Evolutionary conservation across 2,113 vertebrate species (phyloP).

Genomic region (Notarius quadriscutis): DNA sequence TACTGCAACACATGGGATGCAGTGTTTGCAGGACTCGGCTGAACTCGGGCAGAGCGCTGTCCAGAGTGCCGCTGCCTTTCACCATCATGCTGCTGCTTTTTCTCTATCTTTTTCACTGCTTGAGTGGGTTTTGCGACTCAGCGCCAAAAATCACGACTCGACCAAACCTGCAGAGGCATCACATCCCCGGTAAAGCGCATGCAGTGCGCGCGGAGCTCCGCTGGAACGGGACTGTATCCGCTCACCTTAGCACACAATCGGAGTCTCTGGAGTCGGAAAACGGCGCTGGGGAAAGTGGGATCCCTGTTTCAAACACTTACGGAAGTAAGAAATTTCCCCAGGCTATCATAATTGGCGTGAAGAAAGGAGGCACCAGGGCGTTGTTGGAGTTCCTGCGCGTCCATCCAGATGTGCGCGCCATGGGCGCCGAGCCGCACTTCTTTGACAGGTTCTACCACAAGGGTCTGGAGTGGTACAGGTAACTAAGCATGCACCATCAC

Average conservation of each 20-base stretch:
- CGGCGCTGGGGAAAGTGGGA: slow-evolving; percentile 33
- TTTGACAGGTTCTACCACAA: slow-evolving; percentile 74
- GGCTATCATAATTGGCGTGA: slow-evolving; percentile 76
- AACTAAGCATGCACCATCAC: neutral
- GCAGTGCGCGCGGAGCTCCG: neutral
- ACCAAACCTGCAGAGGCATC: slow-evolving; percentile 31
- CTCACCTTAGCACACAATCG: neutral
- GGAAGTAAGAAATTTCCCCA: slow-evolving; percentile 74
- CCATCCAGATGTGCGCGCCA: slow-evolving; percentile 78
- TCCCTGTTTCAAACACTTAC: slow-evolving; percentile 66
- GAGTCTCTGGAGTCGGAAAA: slow-evolving; percentile 18
- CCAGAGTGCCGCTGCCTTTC: slow-evolving; percentile 74
- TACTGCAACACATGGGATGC: slow-evolving; percentile 81
- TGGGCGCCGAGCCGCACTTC: slow-evolving; percentile 79
- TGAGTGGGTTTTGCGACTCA: slow-evolving; percentile 71
- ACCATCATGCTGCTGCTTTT: slow-evolving; percentile 78
- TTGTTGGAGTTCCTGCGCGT: slow-evolving; percentile 79
- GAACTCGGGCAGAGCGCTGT: slow-evolving; percentile 70
- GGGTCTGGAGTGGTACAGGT: slow-evolving; percentile 79
- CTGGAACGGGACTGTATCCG: neutral
- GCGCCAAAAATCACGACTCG: slow-evolving; percentile 57
- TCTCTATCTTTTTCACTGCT: slow-evolving; percentile 79
- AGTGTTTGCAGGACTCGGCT: slow-evolving; percentile 70
- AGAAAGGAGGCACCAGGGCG: slow-evolving; percentile 79
- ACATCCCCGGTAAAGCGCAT: slow-evolving; percentile 2